These are phyloP conservation scores for Oxyscelio sp. DNA, from an alignment of 2,888 invertebrate genomes.

Conservation along the genomic window DNA sequence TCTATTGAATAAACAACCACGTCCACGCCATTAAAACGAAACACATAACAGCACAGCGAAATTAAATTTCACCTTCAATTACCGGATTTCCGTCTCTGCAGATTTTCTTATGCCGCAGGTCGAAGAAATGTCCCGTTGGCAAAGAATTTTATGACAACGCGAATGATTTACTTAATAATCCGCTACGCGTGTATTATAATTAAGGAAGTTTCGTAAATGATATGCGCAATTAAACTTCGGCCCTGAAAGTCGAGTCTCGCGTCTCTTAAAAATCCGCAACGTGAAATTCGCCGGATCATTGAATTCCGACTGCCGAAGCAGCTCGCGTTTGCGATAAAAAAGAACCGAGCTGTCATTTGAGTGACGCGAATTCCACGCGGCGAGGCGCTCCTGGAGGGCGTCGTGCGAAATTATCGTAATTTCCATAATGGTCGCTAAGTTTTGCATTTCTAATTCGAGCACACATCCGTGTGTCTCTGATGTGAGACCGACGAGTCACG, in stretches of 20 bases:
- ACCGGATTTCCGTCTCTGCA: conserved; percentile 56
- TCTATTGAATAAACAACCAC: too few species aligned
- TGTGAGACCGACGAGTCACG: conserved; percentile 57
- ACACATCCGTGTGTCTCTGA: conserved; percentile 68
- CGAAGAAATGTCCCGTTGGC: conserved; percentile 49
- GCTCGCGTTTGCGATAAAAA: conserved; percentile 4
- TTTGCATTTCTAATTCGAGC: conserved; percentile 78
- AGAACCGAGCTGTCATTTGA: conserved; percentile 27
- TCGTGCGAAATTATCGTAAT: conserved; percentile 66
- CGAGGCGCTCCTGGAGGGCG: conserved; percentile 65
- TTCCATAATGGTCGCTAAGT: conserved; percentile 71
- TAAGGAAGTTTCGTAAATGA: conserved; percentile 65
- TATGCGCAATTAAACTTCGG: conserved; percentile 47
- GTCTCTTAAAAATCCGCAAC: neutral
- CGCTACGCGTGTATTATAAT: conserved; percentile 46
- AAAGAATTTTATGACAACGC: conserved; percentile 51
- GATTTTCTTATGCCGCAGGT: conserved; percentile 36
- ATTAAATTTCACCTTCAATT: conserved; percentile 56
- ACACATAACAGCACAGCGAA: conserved; percentile 19
- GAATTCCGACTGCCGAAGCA: neutral
- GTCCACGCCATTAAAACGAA: too few species aligned
- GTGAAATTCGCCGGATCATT: conserved; percentile 23
- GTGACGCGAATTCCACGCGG: conserved; percentile 23
- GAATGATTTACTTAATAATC: conserved; percentile 43
- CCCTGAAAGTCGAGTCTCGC: conserved; percentile 21